phyloP scores from a whole-genome alignment of 1,140 invertebrate species.

The Physella acuta region DNA sequence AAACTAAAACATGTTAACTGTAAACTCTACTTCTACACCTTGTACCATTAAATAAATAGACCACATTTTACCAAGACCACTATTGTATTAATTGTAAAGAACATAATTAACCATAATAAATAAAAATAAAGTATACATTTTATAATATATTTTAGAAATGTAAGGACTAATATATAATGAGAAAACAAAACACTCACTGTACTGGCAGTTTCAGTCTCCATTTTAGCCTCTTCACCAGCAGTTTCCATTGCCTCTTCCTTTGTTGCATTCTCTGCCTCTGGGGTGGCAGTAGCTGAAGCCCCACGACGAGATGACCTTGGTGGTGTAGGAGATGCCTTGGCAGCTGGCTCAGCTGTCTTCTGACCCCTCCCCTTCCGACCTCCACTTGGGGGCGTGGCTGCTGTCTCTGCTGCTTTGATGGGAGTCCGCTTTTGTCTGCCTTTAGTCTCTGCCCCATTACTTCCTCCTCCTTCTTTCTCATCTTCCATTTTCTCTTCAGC shows the following conservation, averaged over 20 bases:
- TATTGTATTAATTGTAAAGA: no score
- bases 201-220: background rate
- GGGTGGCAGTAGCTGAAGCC: background rate
- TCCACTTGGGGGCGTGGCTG: background rate
- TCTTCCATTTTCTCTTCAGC: conserved; percentile 10
- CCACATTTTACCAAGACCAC: no score
- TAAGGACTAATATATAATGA: background rate
- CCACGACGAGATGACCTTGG: background rate
- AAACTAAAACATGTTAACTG: no score
- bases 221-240: conserved; percentile 3
- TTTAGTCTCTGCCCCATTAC: background rate
- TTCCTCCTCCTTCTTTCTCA: background rate
- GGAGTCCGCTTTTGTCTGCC: background rate
- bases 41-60: no score
- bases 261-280: background rate
- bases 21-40: no score
- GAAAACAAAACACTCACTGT: background rate
- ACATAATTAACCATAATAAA: no score
- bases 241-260: conserved; percentile 27
- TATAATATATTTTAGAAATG: background rate
- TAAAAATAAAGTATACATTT: no score
- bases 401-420: background rate
- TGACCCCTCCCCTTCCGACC: background rate
- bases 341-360: background rate
- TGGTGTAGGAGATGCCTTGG: conserved; percentile 4